A percentile compares a stretch with the other conserved stretches of the same genome.
Evolutionary conservation across 2,113 vertebrate species (phyloP).

Genomic region (Cynoglossus semilaevis): DNA sequence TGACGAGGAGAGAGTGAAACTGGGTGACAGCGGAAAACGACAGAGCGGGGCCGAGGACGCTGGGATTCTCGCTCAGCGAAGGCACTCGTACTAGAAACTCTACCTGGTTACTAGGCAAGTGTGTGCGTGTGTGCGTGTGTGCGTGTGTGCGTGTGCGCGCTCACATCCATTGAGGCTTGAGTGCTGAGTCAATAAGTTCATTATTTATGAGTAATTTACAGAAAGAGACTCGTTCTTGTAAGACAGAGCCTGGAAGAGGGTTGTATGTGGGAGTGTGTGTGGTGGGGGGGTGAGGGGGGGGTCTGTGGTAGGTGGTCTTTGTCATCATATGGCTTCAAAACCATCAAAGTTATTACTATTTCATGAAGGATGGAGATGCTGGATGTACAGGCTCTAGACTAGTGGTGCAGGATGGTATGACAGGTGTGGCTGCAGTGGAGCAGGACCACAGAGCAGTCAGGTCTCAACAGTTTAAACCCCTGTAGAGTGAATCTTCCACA

Average conservation of each 20-base stretch:
- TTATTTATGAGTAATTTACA: conserved; percentile 56
- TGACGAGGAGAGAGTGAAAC: not conserved
- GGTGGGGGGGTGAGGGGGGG: too few relatives aligned
- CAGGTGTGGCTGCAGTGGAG: too few relatives aligned
- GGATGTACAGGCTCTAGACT: too few relatives aligned
- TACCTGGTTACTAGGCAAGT: conserved; percentile 77
- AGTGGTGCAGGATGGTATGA: too few relatives aligned
- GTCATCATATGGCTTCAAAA: too few relatives aligned
- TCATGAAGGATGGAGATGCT: too few relatives aligned
- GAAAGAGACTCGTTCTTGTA: conserved; percentile 1
- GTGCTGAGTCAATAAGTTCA: conserved; percentile 68
- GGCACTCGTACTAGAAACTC: conserved; percentile 59
- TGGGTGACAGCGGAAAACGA: conserved; percentile 13
- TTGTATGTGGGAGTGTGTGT: conserved; percentile 12
- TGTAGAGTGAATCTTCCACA: too few relatives aligned
- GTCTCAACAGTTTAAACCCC: too few relatives aligned
- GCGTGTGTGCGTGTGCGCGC: conserved; percentile 21
- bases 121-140: conserved; percentile 53
- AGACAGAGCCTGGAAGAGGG: conserved; percentile 4
- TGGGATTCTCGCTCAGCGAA: conserved; percentile 48
- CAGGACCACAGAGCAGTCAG: too few relatives aligned
- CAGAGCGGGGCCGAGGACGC: conserved; percentile 50
- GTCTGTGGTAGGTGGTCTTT: too few relatives aligned
- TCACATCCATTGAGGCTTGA: conserved; percentile 30
- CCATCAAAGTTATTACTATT: too few relatives aligned